These are phyloP conservation scores for Tiaroga cobitis DNA, from an alignment of 2,797 vertebrate genomes.

Conservation along the genomic window DNA sequence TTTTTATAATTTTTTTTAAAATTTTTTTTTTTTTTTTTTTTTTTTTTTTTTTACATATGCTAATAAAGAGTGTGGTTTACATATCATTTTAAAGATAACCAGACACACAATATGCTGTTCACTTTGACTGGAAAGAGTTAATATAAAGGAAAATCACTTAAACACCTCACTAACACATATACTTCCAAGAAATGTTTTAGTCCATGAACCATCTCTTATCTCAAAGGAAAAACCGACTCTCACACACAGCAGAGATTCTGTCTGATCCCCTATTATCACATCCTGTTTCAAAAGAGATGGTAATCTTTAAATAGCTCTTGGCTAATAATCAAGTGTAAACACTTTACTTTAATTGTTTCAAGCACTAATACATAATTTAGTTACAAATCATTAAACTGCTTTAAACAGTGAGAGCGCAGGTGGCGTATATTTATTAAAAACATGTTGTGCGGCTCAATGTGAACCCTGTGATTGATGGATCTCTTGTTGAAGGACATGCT, in stretches of 20 bases:
- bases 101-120: background rate
- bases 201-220: background rate
- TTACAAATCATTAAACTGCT: constrained; percentile 30
- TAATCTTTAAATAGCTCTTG: background rate
- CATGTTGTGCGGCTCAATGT: background rate
- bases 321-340: constrained; percentile 20
- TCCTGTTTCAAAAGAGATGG: background rate
- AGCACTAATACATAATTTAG: constrained; percentile 8
- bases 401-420: constrained; percentile 10
- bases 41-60: too few relatives aligned
- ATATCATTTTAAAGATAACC: background rate
- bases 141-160: background rate
- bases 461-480: constrained; percentile 18
- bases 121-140: background rate
- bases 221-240: background rate
- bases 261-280: background rate
- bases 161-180: background rate
- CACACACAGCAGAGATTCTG: background rate
- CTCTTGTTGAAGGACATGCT: constrained; percentile 23
- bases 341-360: background rate
- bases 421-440: background rate
- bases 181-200: background rate
- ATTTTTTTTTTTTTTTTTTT: too few relatives aligned
- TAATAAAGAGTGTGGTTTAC: background rate
- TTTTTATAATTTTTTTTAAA: too few relatives aligned